Evolutionary conservation across 2,797 vertebrate species (phyloP).

Genomic region (Rachycentron canadum): DNA sequence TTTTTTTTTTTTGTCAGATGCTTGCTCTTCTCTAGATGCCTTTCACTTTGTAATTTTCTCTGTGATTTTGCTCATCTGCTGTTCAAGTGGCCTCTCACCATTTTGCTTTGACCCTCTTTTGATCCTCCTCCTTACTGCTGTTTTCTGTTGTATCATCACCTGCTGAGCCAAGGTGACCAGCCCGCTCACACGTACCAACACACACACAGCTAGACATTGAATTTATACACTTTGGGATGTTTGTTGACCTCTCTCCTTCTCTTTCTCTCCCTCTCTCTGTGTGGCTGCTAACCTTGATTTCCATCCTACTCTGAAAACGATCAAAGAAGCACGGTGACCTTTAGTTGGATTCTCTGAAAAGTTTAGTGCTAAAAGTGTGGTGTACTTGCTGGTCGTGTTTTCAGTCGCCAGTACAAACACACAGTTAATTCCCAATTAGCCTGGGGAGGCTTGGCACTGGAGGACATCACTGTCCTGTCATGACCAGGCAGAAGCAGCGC

Average conservation of each 20-base stretch:
- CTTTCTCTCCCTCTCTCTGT: constrained; percentile 16
- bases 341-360: constrained; percentile 57
- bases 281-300: constrained; percentile 40
- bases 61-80: constrained; percentile 43
- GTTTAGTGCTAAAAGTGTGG: constrained; percentile 62
- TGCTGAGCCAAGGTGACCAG: constrained; percentile 69
- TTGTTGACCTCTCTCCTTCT: constrained; percentile 46
- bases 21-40: neutral
- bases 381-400: constrained; percentile 20
- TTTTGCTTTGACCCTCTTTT: constrained; percentile 58
- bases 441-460: constrained; percentile 30
- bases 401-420: constrained; percentile 65
- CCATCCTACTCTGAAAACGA: constrained; percentile 17
- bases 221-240: constrained; percentile 39
- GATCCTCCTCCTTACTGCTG: constrained; percentile 47
- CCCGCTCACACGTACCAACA: constrained; percentile 24
- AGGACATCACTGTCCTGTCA: constrained; percentile 38
- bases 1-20: neutral
- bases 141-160: constrained; percentile 50
- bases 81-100: constrained; percentile 32
- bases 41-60: constrained; percentile 23
- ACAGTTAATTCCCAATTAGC: constrained; percentile 70
- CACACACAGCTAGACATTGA: constrained; percentile 60
- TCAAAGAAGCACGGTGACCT: constrained; percentile 62
- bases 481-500: constrained; percentile 21